These are phyloP conservation scores for Acanthoscelides obtectus DNA, from an alignment of 2,888 invertebrate genomes.

Conservation along the genomic window DNA sequence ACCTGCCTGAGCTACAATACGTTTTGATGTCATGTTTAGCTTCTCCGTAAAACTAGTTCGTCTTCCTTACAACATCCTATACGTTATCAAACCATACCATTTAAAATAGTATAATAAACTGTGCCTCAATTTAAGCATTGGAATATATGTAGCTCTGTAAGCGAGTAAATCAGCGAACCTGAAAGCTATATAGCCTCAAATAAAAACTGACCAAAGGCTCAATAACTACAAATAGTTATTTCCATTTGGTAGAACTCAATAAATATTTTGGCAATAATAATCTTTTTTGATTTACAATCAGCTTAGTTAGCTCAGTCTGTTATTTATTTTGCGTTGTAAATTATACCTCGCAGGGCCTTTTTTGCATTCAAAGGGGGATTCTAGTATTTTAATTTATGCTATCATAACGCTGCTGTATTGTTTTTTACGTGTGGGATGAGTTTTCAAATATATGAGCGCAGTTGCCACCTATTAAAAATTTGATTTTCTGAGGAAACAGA, in stretches of 20 bases:
- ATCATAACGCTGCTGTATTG: neutral
- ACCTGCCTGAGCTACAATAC: too few species aligned
- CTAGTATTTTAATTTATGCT: neutral
- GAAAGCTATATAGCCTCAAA: neutral
- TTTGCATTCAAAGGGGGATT: neutral
- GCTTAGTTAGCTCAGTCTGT: neutral
- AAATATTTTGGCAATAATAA: neutral
- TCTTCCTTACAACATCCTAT: too few species aligned
- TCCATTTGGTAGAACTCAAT: neutral
- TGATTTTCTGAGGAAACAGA: too few species aligned
- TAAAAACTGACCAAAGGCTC: neutral
- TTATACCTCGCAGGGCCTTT: neutral
- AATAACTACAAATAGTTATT: neutral
- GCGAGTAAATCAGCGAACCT: neutral
- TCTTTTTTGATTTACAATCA: neutral
- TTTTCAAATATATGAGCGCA: neutral
- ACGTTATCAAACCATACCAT: too few species aligned
- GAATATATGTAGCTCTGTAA: too few species aligned
- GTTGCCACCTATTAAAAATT: too few species aligned
- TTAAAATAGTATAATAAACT: too few species aligned
- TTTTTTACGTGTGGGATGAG: neutral
- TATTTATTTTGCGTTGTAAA: neutral
- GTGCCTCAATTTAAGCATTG: too few species aligned
- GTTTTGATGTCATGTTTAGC: too few species aligned
- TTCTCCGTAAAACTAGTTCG: too few species aligned